phyloP scores from a whole-genome alignment of 2,113 vertebrate genomes.

The Heliornis fulica region DNA sequence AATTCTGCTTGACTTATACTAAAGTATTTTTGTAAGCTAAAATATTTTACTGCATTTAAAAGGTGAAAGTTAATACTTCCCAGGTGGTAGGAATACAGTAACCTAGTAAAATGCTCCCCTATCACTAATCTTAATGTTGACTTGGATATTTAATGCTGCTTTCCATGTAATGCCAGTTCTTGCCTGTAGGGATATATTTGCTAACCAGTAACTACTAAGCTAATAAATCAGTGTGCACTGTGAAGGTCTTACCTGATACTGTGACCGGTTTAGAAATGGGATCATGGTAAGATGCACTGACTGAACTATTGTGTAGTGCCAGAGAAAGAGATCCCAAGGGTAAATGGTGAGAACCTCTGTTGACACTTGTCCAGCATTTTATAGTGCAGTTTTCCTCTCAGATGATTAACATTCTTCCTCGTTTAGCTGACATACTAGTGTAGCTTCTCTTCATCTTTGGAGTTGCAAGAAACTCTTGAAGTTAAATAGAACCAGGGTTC shows the following conservation, averaged over 20 bases:
- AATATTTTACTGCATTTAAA: background rate
- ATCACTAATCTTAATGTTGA: background rate
- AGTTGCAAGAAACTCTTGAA: background rate
- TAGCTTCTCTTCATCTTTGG: background rate
- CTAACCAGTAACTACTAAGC: background rate
- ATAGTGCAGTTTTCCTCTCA: background rate
- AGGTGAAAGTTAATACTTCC: background rate
- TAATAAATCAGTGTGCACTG: background rate
- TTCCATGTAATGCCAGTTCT: background rate
- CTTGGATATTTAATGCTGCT: background rate
- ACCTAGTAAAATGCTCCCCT: background rate
- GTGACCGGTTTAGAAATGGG: background rate
- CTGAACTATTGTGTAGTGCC: background rate
- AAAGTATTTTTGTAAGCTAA: background rate
- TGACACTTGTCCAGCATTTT: background rate
- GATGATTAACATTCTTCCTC: background rate
- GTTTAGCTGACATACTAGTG: background rate
- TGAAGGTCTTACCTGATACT: background rate
- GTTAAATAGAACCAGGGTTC: background rate
- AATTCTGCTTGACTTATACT: background rate
- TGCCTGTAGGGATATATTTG: background rate
- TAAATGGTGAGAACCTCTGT: background rate
- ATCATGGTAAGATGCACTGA: accelerated
- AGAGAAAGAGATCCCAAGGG: background rate
- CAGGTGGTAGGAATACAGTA: background rate